Base-by-base conservation (phyloP, 2,797 vertebrate species). In the Pangasius krempfi region DNA sequence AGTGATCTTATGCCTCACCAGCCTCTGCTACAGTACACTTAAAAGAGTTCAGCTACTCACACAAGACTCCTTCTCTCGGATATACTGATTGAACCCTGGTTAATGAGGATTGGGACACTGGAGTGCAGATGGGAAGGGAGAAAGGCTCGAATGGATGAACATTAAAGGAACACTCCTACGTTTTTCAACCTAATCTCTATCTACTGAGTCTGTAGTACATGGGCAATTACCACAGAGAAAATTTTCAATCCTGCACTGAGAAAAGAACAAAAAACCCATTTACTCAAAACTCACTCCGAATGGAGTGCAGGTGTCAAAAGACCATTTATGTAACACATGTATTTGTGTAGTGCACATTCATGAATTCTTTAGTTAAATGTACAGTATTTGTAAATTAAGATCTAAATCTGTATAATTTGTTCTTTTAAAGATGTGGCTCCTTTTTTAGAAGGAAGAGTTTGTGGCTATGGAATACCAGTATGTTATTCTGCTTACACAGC, bases 71-170 rank as follows among this genome's bases (percentile, higher is more conserved):
- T 56, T 86, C 70, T 18, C 52, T 84, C 33, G 75, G 37, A 68
- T 81, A 37, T 75, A 85, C 64, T 62, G 62, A 80, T 84, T 40
- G 27, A 84, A 62, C 18, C 27, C 68, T 87, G 27, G 64, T 60
- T 87, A 84, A 83, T 86, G 60, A 88, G 72, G 47, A 56, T 16
- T 44, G 58, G 83, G 72, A 85, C 81, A 16, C 22, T 56, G 16
- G 72, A 68, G 58, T 44, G 47, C 60, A 85, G 58, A 85, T 64
- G 82, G 47, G 56, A 30, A 75, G 22, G 44, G 70, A 84, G 76
- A 84, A 37, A 14, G 60, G 81, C 70, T 78, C 20, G 1, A 40
- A 60, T 78, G 30, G 73, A 85, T 70, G 72, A 85, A 47, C 60
- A 58, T 85, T 87, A 80, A 87, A 84, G 47, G 30, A 84, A 70